Conservation (phyloP, 2,888 invertebrate species). For the Ectemnius continuus region DNA sequence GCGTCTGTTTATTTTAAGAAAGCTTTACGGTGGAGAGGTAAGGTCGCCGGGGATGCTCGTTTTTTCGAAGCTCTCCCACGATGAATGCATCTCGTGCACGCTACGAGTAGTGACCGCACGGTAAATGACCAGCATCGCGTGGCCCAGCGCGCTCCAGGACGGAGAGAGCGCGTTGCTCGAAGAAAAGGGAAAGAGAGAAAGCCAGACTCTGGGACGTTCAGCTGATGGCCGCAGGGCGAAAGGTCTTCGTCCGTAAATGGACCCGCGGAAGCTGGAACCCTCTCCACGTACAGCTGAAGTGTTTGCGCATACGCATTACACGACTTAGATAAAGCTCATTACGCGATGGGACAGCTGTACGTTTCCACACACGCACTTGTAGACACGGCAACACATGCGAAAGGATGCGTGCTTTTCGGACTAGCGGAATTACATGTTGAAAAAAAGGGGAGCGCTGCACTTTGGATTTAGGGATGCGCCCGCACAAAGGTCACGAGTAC, state of each 20-base stretch:
- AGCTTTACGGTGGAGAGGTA: conserved; percentile 5
- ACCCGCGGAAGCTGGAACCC: conserved; percentile 29
- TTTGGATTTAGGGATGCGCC: no score
- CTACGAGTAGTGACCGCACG: conserved; percentile 32
- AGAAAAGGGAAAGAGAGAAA: not conserved
- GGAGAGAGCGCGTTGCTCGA: conserved; percentile 33
- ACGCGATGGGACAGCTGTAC: no score
- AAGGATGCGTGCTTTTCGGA: no score
- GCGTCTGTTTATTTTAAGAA: conserved; percentile 1
- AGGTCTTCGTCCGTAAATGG: conserved; percentile 42
- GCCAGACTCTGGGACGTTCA: conserved; percentile 39
- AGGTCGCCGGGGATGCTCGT: conserved; percentile 8
- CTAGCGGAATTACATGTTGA: no score
- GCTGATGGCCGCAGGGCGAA: conserved; percentile 38
- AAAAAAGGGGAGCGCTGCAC: no score
- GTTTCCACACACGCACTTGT: no score
- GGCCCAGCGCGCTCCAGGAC: conserved; percentile 32
- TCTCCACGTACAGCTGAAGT: conserved; percentile 16
- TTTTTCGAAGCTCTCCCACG: conserved; percentile 10
- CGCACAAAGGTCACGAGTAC: no score
- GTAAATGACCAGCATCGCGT: conserved; percentile 47
- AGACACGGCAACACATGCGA: no score
- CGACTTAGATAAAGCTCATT: no score
- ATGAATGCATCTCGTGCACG: conserved; percentile 20
- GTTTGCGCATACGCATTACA: conserved; percentile 17